These are phyloP conservation scores for Acanthoscelides obtectus DNA, from an alignment of 2,888 invertebrate genomes.

Conservation along the genomic window DNA sequence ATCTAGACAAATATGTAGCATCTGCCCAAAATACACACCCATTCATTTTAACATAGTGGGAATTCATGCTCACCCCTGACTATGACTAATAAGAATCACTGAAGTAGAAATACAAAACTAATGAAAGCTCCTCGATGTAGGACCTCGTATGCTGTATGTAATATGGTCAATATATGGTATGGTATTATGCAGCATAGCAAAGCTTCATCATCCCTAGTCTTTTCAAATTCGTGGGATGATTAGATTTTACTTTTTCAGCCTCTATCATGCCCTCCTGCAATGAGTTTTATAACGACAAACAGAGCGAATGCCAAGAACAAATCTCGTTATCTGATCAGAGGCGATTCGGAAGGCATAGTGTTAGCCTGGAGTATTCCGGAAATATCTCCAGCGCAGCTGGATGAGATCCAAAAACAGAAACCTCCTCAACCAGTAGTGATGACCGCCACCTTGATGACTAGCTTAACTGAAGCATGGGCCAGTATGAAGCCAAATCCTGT, in stretches of 20 bases:
- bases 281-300: conserved; percentile 70
- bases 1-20: too few relatives aligned
- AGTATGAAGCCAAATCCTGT: conserved; percentile 83
- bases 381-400: conserved; percentile 61
- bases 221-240: neutral
- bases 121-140: too few relatives aligned
- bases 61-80: too few relatives aligned
- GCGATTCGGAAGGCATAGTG: conserved; percentile 89
- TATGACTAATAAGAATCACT: too few relatives aligned
- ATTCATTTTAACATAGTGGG: too few relatives aligned
- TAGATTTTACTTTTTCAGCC: conserved; percentile 51
- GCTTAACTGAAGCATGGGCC: conserved; percentile 82
- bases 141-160: too few relatives aligned
- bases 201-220: too few relatives aligned
- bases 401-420: conserved; percentile 55
- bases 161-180: too few relatives aligned
- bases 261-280: conserved; percentile 86
- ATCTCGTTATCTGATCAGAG: conserved; percentile 67
- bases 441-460: conserved; percentile 74
- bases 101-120: too few relatives aligned
- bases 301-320: conserved; percentile 59
- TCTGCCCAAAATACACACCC: too few relatives aligned
- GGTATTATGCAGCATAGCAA: too few relatives aligned
- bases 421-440: conserved; percentile 48
- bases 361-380: conserved; percentile 88